Evolutionary conservation across 2,888 invertebrate species (phyloP).

Genomic region (Lochmaea crataegi): DNA sequence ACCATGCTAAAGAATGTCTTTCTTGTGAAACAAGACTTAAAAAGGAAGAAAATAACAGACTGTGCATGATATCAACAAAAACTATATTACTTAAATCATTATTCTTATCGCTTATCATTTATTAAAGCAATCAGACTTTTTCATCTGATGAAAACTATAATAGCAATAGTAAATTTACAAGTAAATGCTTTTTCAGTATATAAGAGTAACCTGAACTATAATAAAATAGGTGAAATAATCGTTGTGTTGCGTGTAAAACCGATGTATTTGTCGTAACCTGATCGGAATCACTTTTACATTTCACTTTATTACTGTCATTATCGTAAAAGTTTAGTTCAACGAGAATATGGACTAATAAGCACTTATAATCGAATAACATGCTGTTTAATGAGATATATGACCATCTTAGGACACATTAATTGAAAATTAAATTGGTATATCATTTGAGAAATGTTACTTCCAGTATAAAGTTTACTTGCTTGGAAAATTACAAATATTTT

Average conservation of each 20-base stretch:
- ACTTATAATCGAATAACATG: slow-evolving; percentile 17
- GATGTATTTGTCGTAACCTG: slow-evolving; percentile 17
- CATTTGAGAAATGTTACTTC: neutral
- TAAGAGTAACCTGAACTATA: neutral
- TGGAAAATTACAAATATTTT: too few species aligned
- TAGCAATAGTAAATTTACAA: neutral
- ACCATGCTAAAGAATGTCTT: too few species aligned
- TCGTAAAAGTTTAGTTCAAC: slow-evolving; percentile 15
- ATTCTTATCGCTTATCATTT: neutral
- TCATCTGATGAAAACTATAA: neutral
- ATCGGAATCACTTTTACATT: slow-evolving; percentile 24
- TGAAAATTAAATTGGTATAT: slow-evolving; percentile 9
- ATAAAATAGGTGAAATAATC: slow-evolving; percentile 19
- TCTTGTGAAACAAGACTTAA: too few species aligned
- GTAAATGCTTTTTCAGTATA: neutral
- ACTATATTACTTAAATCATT: neutral
- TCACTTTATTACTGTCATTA: slow-evolving; percentile 21
- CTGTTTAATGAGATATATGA: neutral
- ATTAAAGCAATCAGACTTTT: neutral
- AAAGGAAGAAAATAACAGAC: too few species aligned
- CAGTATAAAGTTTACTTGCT: neutral
- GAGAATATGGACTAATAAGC: slow-evolving; percentile 11
- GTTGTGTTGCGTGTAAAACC: slow-evolving; percentile 18
- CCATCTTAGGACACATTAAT: slow-evolving; percentile 10
- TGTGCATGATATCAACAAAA: too few species aligned